Evolutionary conservation across 1,140 invertebrate species (phyloP).

Genomic region (Hylaeus anthracinus): DNA sequence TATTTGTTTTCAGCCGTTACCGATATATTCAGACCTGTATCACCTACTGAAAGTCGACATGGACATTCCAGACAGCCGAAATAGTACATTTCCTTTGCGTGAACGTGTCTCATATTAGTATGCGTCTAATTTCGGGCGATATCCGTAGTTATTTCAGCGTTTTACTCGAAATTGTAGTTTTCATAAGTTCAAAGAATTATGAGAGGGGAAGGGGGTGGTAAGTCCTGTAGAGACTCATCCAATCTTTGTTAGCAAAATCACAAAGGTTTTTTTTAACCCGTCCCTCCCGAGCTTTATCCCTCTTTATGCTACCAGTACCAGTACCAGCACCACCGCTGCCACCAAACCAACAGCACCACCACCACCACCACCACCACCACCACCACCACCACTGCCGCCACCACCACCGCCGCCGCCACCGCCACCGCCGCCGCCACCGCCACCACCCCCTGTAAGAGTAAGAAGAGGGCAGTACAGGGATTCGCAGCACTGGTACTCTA

Average conservation of each 20-base stretch:
- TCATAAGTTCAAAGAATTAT: not conserved
- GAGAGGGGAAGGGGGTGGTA: too few relatives aligned
- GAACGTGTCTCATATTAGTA: too few relatives aligned
- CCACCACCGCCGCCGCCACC: not conserved
- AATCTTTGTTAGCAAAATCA: constrained; percentile 26
- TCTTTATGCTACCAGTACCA: not conserved
- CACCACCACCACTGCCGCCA: not conserved
- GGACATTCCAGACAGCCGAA: too few relatives aligned
- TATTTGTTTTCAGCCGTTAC: too few relatives aligned
- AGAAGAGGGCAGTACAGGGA: constrained; percentile 33
- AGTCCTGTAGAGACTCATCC: not conserved
- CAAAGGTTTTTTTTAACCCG: constrained; percentile 31
- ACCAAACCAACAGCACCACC: not conserved
- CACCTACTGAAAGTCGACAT: too few relatives aligned
- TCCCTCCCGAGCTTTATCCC: not conserved
- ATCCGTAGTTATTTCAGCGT: too few relatives aligned
- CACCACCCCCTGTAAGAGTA: constrained; percentile 25
- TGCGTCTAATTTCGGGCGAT: too few relatives aligned
- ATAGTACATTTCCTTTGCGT: too few relatives aligned
- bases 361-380: not conserved
- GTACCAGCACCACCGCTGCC: not conserved
- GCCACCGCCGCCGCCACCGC: not conserved
- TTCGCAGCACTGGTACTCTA: constrained; percentile 36
- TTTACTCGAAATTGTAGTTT: not conserved
- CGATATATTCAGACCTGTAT: too few relatives aligned